Base-by-base conservation (phyloP, 2,888 invertebrate genomes). In the Tipula confusa region DNA sequence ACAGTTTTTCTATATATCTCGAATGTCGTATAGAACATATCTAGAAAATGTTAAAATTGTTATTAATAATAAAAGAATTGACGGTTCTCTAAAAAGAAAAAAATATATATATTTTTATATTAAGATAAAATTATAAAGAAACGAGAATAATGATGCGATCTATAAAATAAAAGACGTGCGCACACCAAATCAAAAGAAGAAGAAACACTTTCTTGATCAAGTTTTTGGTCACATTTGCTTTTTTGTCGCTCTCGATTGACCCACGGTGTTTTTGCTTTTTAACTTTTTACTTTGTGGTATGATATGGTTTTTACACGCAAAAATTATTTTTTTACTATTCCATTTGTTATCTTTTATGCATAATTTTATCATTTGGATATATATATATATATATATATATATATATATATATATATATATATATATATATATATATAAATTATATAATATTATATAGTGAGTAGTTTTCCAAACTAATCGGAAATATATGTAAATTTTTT, bases 261-360 rank as follows among this genome's bases (percentile, higher is more conserved):
- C 64, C 64, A 64, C 64, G 64, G 64, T 64, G 24, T 64, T 64
- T 64, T 24, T 64, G 18, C 64, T 64, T 64, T 64, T 2, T 33
- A 33, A 33, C 11, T 6, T 33, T 33, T 33, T 33, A 7, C 9
- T 33, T 33, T 4, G 33, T 33, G 7, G 11, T 64, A 64, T 24
- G 64, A 64, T 24, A 24, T 64, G 64, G 24, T 64, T 64, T 64
- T 64, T 80, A 80, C 31, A 80, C 80, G 80, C 80, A 31, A 80
- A 80, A 29, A 80, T 80, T 31, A 64, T 29, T 80, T n/a, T n/a
- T n/a, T 80, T 80, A 80, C 80, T 80, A 80, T 80, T 80, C 80
- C 80, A 80, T 80, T 80, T 80, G 80, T 80, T 80, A 80, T 80
- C 80, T 80, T 29, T 64, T 80, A 80, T 80, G 80, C 29, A 80